Evolutionary conservation across 2,113 vertebrate species (phyloP), one percentile per base, ranked within the genome.

Genomic region (Labrus mixtus): DNA sequence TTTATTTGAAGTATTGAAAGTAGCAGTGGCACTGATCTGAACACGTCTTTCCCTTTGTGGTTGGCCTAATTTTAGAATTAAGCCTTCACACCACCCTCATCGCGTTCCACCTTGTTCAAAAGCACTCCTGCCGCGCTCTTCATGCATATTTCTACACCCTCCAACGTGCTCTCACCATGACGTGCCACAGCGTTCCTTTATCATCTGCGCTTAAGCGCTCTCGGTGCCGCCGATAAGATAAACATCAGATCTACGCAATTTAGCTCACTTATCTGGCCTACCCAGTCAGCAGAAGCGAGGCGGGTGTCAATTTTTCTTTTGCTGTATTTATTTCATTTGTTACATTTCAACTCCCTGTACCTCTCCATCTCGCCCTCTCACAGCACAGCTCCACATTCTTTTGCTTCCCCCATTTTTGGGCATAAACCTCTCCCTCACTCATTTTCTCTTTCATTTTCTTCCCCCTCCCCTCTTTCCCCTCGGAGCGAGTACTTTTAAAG

Each of bases 221-320:
- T 90, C 88, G 87, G 87, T 86, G 85, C 81, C 13, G 81, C 62
- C 72, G 93, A 95, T 95, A 94, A 95, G 94, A 95, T 95, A 94
- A 93, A 86, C 86, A 95, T 94, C 92, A 78, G 84, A 95, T 95
- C 92, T 92, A 11, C 79, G 89, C 91, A 93, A 94, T 93, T 94
- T 94, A 94, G 90, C 90, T 87, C 90, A 92, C 91, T 95, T 95
- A 95, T 95, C 94, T 86, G 85, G 87, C 86, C 85, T 83, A 86
- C 89, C 74, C 94, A 95, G 94, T 95, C 91, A 93, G 92, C 93
- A 91, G 73, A 90, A 90, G 92, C 87, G 61, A 93, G 86, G 90
- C 91, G 91, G 90, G 90, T 93, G 91, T 94, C 93, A 92, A 88
- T 91, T 93, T 92, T 29, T 64, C 77, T 70, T 86, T 91, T 86